Conservation (phyloP, 2,888 invertebrate genomes). For the Venustoraphidia nigricollis region DNA sequence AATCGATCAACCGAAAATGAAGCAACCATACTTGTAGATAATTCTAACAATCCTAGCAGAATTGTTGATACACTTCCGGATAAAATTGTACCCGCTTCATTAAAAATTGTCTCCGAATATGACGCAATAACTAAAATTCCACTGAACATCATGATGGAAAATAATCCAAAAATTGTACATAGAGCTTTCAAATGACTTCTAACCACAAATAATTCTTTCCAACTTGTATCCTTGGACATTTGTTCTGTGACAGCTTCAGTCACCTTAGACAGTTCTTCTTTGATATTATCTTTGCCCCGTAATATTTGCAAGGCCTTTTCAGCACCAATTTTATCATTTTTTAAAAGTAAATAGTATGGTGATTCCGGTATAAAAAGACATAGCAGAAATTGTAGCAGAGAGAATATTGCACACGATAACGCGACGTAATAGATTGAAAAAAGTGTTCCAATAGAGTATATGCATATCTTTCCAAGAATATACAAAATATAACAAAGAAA, state of each 20-base stretch:
- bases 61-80: conserved; percentile 21
- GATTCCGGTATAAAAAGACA: conserved; percentile 53
- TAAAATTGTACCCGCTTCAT: conserved; percentile 17
- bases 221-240: conserved; percentile 34
- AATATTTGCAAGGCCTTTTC: conserved; percentile 36
- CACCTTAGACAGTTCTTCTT: conserved; percentile 29
- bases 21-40: conserved; percentile 13
- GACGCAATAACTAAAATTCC: conserved; percentile 24
- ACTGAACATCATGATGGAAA: conserved; percentile 23
- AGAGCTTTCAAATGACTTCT: conserved; percentile 44
- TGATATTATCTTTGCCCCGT: conserved; percentile 32
- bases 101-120: conserved; percentile 25
- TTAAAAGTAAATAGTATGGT: conserved; percentile 32
- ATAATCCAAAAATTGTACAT: conserved; percentile 29
- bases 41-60: conserved; percentile 21
- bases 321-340: conserved; percentile 28
- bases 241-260: conserved; percentile 23
- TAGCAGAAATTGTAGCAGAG: conserved; percentile 36
- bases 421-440: conserved; percentile 37
- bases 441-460: conserved; percentile 43
- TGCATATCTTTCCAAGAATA: conserved; percentile 40
- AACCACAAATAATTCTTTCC: conserved; percentile 36
- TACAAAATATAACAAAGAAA: conserved; percentile 38
- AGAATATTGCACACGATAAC: conserved; percentile 38
- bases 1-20: conserved; percentile 21